A percentile compares a stretch with the other conserved stretches of the same genome.
Evolutionary conservation across 2,113 vertebrate species (phyloP).

Genomic region (Cyrtonyx montezumae): DNA sequence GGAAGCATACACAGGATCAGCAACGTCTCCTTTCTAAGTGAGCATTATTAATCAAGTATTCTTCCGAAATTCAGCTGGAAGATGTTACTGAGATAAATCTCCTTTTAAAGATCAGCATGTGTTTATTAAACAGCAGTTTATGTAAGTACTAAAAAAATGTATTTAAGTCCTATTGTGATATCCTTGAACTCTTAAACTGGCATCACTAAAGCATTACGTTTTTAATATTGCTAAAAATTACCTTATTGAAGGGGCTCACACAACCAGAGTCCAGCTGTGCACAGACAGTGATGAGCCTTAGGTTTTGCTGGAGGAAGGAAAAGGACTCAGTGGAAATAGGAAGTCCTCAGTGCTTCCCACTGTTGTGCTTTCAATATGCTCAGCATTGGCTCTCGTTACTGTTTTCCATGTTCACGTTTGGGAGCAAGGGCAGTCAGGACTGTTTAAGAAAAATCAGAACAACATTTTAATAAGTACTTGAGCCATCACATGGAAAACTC

Average conservation of each 20-base stretch:
- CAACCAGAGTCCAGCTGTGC: neutral
- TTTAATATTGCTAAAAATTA: neutral
- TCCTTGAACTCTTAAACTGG: neutral
- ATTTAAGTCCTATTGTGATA: neutral
- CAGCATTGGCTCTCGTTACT: neutral
- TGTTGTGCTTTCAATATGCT: neutral
- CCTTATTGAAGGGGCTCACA: neutral
- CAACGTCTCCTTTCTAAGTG: neutral
- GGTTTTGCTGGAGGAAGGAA: constrained; percentile 12
- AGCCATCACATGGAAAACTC: neutral
- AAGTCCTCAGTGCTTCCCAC: constrained; percentile 32
- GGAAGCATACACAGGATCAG: neutral
- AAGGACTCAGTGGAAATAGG: neutral
- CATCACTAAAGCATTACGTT: fast-evolving
- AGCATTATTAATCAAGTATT: neutral
- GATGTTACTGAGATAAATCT: neutral
- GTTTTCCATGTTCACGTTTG: neutral
- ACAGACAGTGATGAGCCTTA: neutral
- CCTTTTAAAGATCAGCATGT: neutral
- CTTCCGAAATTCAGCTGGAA: neutral
- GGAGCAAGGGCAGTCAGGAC: neutral
- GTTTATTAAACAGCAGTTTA: neutral
- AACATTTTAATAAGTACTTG: neutral
- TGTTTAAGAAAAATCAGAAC: neutral
- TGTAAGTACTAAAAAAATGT: fast-evolving